Evolutionary conservation across 2,888 invertebrate species (phyloP).

Genomic region (Chrysomela aeneicollis): DNA sequence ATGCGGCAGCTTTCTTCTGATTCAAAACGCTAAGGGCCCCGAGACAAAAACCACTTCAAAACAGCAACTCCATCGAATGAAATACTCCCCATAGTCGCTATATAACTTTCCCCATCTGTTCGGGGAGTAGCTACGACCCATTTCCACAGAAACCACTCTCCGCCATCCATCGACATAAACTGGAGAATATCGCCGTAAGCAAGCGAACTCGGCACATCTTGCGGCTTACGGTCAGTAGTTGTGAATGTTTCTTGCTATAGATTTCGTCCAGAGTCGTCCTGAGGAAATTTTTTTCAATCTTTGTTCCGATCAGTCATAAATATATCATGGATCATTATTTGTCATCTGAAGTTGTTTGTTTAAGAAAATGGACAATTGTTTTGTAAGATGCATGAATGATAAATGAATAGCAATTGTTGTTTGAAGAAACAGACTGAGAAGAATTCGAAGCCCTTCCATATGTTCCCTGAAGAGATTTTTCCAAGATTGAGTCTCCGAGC

Average conservation of each 20-base stretch:
- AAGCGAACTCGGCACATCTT: neutral
- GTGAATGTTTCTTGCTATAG: constrained; percentile 10
- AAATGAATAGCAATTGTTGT: too few relatives aligned
- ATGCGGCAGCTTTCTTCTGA: neutral
- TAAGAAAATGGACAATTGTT: too few relatives aligned
- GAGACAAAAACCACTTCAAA: neutral
- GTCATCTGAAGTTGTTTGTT: too few relatives aligned
- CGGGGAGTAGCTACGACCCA: neutral
- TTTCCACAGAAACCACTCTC: constrained; percentile 6
- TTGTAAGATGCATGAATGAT: too few relatives aligned
- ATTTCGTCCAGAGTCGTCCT: neutral
- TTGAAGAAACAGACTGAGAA: too few relatives aligned
- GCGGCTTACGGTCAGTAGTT: constrained; percentile 7
- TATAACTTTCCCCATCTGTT: constrained; percentile 4
- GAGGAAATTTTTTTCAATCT: neutral
- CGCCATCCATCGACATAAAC: constrained; percentile 25
- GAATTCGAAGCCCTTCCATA: too few relatives aligned
- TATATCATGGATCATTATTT: too few relatives aligned
- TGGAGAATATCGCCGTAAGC: constrained; percentile 25
- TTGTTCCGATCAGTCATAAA: too few relatives aligned
- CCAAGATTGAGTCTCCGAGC: constrained; percentile 17
- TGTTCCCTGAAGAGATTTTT: constrained; percentile 11
- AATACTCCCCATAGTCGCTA: neutral
- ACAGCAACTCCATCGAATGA: too few relatives aligned
- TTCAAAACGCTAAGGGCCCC: too few relatives aligned